A percentile compares a stretch with the other conserved stretches of the same genome.
Conservation (phyloP, 2,113 vertebrate genomes). For the Serilophus lunatus region DNA sequence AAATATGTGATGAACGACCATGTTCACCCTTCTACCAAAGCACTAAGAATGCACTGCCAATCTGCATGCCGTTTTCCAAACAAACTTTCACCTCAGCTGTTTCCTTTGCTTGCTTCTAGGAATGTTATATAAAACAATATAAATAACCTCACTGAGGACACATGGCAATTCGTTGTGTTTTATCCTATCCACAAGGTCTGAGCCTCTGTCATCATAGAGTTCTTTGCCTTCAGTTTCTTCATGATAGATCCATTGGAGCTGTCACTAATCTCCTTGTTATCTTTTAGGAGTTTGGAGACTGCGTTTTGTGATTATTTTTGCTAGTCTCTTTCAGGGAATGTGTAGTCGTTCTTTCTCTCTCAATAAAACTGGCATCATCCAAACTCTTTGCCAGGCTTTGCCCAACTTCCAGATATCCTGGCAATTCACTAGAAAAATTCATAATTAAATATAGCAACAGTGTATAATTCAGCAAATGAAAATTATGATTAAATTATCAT, state of each 20-base stretch:
- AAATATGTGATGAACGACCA: neutral
- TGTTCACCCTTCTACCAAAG: neutral
- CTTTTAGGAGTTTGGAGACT: neutral
- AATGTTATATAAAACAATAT: neutral
- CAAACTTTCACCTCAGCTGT: neutral
- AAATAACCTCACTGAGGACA: neutral
- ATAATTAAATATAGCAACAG: too few relatives aligned
- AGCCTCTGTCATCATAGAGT: neutral
- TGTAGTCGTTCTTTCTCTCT: neutral
- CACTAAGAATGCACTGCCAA: rapidly evolving
- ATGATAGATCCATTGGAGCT: neutral
- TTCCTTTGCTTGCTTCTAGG: neutral
- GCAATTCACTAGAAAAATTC: neutral
- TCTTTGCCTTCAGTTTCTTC: neutral
- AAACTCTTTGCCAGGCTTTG: neutral
- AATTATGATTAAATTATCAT: neutral
- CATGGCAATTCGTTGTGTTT: neutral
- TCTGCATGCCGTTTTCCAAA: rapidly evolving
- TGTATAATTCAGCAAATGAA: neutral
- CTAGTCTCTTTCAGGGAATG: neutral
- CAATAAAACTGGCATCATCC: neutral
- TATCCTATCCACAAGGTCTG: neutral
- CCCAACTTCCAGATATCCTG: neutral
- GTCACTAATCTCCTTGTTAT: neutral
- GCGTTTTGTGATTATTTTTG: neutral